Evolutionary conservation across 2,797 vertebrate species (phyloP).

Genomic region (Dromococcyx pavoninus): DNA sequence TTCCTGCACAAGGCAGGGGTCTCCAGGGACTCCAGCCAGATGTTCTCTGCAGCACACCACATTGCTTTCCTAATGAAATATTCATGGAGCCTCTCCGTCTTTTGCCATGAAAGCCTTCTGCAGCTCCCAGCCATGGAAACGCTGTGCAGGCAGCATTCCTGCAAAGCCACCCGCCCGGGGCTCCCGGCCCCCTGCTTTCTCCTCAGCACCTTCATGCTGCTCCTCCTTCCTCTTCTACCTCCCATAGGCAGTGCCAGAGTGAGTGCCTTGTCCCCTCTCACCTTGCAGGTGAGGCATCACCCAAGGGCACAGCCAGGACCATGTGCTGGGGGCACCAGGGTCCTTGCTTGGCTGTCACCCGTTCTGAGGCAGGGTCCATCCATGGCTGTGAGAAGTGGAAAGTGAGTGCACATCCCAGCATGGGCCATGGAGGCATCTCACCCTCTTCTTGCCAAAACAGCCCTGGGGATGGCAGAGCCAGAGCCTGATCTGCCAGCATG

Average conservation of each 20-base stretch:
- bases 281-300: neutral
- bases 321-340: rapidly evolving
- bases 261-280: neutral
- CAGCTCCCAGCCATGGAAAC: constrained; percentile 23
- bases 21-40: constrained; percentile 73
- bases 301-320: neutral
- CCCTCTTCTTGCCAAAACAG: neutral
- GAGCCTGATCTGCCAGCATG: rapidly evolving
- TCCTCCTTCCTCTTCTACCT: constrained; percentile 9
- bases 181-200: neutral
- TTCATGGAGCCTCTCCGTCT: constrained; percentile 67
- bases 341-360: rapidly evolving
- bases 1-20: constrained; percentile 60
- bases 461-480: rapidly evolving
- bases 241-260: rapidly evolving
- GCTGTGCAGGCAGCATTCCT: constrained; percentile 26
- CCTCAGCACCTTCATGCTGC: neutral
- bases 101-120: constrained; percentile 64
- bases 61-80: constrained; percentile 72
- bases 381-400: rapidly evolving
- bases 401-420: neutral
- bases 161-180: neutral
- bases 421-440: neutral
- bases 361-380: rapidly evolving
- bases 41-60: constrained; percentile 68